Conservation (phyloP, 1,140 invertebrate genomes). For the Pachypeltis micranthus region DNA sequence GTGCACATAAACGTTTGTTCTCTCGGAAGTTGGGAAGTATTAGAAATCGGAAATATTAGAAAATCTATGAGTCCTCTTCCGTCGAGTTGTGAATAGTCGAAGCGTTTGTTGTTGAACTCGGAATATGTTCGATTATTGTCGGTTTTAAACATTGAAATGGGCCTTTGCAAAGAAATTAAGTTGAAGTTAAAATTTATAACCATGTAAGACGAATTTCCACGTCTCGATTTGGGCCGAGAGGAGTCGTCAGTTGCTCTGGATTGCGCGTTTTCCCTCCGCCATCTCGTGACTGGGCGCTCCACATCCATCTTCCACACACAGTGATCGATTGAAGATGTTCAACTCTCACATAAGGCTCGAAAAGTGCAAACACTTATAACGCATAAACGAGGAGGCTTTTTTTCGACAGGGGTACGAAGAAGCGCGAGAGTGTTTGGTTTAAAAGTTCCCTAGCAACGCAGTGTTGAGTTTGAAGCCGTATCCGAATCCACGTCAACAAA, state of each 20-base stretch:
- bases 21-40: neutral
- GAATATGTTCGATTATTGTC: slow-evolving; percentile 19
- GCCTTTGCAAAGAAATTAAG: slow-evolving; percentile 32
- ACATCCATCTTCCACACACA: slow-evolving; percentile 22
- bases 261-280: slow-evolving; percentile 24
- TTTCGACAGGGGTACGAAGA: too few species aligned
- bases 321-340: too few species aligned
- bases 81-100: neutral
- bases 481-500: too few species aligned
- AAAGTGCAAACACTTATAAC: too few species aligned
- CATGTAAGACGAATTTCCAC: slow-evolving; percentile 24
- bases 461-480: too few species aligned
- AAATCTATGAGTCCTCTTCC: neutral
- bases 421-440: too few species aligned
- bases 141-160: slow-evolving; percentile 22
- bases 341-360: too few species aligned
- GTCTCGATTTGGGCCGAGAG: slow-evolving; percentile 27
- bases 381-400: too few species aligned
- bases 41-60: neutral
- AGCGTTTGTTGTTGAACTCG: slow-evolving; percentile 1
- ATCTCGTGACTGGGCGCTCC: slow-evolving; percentile 28
- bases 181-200: slow-evolving; percentile 23
- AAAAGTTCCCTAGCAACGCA: too few species aligned
- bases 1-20: too few species aligned
- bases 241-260: slow-evolving; percentile 19